These are phyloP conservation scores for Phortica variegata DNA, from an alignment of 1,140 invertebrate genomes.

Conservation along the genomic window DNA sequence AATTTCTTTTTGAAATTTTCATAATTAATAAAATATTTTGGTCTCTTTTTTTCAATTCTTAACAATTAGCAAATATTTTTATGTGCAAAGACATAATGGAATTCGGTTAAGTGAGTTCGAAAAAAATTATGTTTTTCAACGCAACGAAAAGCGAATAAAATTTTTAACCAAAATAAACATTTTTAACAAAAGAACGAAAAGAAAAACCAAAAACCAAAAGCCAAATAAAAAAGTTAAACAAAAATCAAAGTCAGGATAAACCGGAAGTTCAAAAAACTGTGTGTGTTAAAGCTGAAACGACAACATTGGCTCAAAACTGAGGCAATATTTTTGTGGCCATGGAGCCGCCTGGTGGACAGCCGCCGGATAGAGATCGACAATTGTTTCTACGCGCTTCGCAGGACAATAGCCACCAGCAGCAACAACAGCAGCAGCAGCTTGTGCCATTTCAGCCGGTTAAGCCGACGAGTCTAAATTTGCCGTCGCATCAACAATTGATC, in stretches of 20 bases:
- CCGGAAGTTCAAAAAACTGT: not conserved
- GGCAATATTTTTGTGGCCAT: constrained; percentile 25
- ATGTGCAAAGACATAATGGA: constrained; percentile 51
- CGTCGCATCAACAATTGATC: not conserved
- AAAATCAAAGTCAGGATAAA: not conserved
- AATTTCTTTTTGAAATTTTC: too few species aligned
- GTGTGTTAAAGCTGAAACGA: too few species aligned
- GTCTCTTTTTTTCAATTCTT: constrained; percentile 1
- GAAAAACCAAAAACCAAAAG: constrained; percentile 8
- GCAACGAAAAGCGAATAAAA: constrained; percentile 1
- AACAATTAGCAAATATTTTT: constrained; percentile 49
- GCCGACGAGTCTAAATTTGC: constrained; percentile 5
- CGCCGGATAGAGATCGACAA: constrained; percentile 40
- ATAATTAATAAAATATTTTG: not conserved
- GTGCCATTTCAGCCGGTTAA: constrained; percentile 3
- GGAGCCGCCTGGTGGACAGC: constrained; percentile 43
- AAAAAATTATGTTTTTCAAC: not conserved
- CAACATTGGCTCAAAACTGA: too few species aligned
- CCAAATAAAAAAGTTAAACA: constrained; percentile 4
- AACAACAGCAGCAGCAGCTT: constrained; percentile 24
- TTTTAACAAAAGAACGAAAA: not conserved
- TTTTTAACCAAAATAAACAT: not conserved
- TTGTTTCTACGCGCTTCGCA: constrained; percentile 24
- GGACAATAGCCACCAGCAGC: too few species aligned
- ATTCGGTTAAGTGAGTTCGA: constrained; percentile 34